Evolutionary conservation across 2,888 invertebrate genomes (phyloP).

Genomic region (Lampropteryx suffumata): DNA sequence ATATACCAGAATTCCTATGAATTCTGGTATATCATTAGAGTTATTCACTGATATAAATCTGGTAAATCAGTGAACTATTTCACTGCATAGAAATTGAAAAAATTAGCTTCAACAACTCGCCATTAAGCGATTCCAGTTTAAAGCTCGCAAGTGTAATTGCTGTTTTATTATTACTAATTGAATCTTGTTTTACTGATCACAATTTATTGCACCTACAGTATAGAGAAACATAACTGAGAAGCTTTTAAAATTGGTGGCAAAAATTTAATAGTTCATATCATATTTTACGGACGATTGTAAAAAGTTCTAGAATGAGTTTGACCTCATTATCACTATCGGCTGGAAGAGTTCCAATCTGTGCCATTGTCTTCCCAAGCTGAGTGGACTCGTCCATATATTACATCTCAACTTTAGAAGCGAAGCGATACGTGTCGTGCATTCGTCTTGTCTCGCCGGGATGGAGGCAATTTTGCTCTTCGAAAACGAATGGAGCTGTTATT

Average conservation of each 20-base stretch:
- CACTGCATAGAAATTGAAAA: no score
- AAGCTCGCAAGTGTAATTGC: no score
- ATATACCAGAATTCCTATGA: no score
- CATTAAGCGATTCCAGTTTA: no score
- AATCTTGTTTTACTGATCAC: no score
- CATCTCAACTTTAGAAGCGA: constrained; percentile 23
- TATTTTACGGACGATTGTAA: constrained; percentile 28
- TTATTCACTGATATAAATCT: no score
- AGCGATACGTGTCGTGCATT: constrained; percentile 20
- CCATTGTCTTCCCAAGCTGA: constrained; percentile 51
- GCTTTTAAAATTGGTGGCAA: background rate
- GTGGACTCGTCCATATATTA: constrained; percentile 50
- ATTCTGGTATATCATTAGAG: no score
- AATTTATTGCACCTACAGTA: background rate
- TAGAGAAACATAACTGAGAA: background rate
- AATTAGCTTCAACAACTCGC: no score
- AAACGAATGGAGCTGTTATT: constrained; percentile 14
- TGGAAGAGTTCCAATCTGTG: constrained; percentile 68
- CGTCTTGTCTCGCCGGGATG: constrained; percentile 12
- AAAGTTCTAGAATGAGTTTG: constrained; percentile 53
- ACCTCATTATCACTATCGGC: constrained; percentile 68
- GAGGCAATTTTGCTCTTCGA: constrained; percentile 12
- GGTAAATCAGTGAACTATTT: no score
- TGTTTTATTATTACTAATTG: no score
- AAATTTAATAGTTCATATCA: constrained; percentile 3